Base-by-base conservation (phyloP, 2,888 invertebrate genomes). In the Dryococelus australis region DNA sequence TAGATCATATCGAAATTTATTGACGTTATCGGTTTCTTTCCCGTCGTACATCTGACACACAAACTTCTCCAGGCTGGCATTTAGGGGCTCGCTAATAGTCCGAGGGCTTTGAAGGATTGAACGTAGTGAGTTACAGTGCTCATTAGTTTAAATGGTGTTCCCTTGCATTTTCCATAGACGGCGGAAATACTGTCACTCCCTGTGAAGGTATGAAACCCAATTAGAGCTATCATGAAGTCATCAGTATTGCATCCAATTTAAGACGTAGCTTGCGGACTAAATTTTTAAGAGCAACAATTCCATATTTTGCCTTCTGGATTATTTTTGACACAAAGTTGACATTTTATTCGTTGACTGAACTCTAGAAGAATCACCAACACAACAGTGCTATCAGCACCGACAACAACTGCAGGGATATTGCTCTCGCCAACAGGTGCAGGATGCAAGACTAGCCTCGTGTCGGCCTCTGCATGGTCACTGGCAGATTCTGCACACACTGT, bases 91-190 rank as follows among this genome's bases (percentile, higher is more conserved):
- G 24, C 16, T 83, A 28, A 83, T 28, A 16, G 83, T 83, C 83
- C 83, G 43, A 83, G 83, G 83, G 0, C 0, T 83, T 83, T 83
- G 83, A 83, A 83, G 35, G 27, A 83, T 83, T 83, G 12, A 83
- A 28, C 28, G n/a, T n/a, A n/a, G 26, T 83, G 83, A 35, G 0
- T 24, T 83, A 24, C 83, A 12, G 83, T 27, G 24, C 83, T 83
- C 83, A 83, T 83, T 83, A 83, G 83, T 83, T 83, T 83, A 24
- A 83, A 83, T 83, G 83, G 27, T 24, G 27, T 83, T 0, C 83
- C 83, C n/a, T n/a, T n/a, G n/a, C n/a, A n/a, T 83, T 27, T 83
- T 12, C 83, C 83, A 27, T 27, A 83, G 43, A 83, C n/a, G 24
- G 83, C 5, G 12, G 83, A 83, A 83, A 83, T 43, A 24, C 27